Base-by-base conservation (phyloP, 2,797 vertebrate genomes). In the Chromis chromis region DNA sequence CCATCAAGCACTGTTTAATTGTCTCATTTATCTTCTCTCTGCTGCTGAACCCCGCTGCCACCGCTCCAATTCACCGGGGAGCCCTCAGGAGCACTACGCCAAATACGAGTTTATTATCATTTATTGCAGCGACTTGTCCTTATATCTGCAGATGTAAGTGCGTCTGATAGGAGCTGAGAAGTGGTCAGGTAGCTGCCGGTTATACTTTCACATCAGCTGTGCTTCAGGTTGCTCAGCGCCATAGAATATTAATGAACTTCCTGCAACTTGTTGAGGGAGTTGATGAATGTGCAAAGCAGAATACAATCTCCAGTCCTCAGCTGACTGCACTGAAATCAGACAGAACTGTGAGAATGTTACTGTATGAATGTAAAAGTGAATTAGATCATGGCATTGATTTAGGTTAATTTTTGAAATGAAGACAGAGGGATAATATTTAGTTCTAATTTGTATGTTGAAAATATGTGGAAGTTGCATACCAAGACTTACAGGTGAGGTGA, bases 11-110 rank as follows among this genome's bases (percentile, higher is more conserved):
- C 87, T 57, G 59, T 89, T 90, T 93, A 92, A 94, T 94, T 91
- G 89, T 89, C 78, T 92, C 80, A 88, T 94, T 93, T 87, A 89
- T 94, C 91, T 91, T 92, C 78, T 76, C 76, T 70, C 44, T 80
- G 86, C 69, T 49, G 72, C 72, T 59, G 71, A 85, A 81, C 70
- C 46, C 60, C 2, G 65, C 22, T 36, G 8, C 74, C 28, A 64
- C 76, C 4, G 27, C 72, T 78, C 52, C 1, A 13, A 76, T 81
- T 75, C 80, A 58, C 65, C 4, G 3, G n/a, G 58, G 65, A 63
- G 58, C 61, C 70, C 60, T 74, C n/a, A 17, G 65, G 53, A 84
- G 63, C 62, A 33, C 63, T 56, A 39, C 22, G 2, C n/a, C 79
- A 83, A 58, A 77, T 60, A 68, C 46, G 68, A 81, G 73, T 74